Evolutionary conservation across 2,888 invertebrate species (phyloP).

Genomic region (Apotomis capreana): DNA sequence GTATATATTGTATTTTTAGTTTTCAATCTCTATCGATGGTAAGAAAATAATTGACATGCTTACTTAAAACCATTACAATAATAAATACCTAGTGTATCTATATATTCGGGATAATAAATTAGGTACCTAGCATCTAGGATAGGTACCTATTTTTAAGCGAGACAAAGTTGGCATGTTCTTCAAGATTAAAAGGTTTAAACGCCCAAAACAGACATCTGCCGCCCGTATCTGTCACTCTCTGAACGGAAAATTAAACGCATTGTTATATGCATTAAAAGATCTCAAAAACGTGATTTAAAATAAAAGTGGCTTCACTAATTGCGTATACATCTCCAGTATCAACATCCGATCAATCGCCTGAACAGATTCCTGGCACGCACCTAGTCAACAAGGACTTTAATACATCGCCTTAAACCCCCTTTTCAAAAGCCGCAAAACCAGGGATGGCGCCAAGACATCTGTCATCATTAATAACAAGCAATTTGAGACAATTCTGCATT

Average conservation of each 20-base stretch:
- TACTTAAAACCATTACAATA: too few species aligned
- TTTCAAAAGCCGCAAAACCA: conserved; percentile 45
- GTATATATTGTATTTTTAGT: too few species aligned
- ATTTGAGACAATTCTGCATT: conserved; percentile 82
- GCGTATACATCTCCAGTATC: conserved; percentile 76
- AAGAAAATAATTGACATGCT: too few species aligned
- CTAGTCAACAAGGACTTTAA: conserved; percentile 48
- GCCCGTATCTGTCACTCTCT: too few species aligned
- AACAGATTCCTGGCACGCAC: conserved; percentile 51
- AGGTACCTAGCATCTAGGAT: too few species aligned
- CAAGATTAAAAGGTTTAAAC: too few species aligned
- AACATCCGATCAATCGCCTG: conserved; percentile 73
- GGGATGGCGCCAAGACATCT: conserved; percentile 80
- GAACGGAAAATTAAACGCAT: neutral
- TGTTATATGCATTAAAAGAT: conserved; percentile 1
- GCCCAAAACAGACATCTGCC: too few species aligned
- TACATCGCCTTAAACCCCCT: conserved; percentile 46
- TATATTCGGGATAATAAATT: too few species aligned
- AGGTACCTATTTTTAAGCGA: too few species aligned
- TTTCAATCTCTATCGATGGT: too few species aligned
- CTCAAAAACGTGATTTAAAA: conserved; percentile 27
- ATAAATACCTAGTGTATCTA: too few species aligned
- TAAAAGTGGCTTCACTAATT: conserved; percentile 73
- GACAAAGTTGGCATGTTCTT: too few species aligned
- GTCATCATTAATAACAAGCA: conserved; percentile 83